Evolutionary conservation across 2,888 invertebrate genomes (phyloP).

Genomic region (Hydrotaea cyrtoneurina): DNA sequence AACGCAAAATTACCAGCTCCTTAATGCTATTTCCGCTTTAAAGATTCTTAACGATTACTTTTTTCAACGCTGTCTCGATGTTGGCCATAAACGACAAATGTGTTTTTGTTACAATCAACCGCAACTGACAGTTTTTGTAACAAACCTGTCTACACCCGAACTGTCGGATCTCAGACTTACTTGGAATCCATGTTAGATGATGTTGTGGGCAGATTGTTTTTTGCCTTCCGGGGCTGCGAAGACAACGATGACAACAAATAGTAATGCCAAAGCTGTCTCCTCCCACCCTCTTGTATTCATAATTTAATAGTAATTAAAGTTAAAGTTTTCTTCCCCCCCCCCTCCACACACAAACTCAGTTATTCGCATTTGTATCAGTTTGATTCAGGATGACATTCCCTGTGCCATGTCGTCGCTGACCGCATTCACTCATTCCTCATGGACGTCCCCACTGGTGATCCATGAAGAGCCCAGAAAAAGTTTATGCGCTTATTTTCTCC

Average conservation of each 20-base stretch:
- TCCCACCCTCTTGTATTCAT: conserved; percentile 43
- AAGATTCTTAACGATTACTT: conserved; percentile 8
- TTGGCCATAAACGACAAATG: conserved; percentile 60
- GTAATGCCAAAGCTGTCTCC: background rate
- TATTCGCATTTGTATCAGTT: conserved; percentile 41
- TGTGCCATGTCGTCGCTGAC: background rate
- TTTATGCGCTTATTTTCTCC: conserved; percentile 11
- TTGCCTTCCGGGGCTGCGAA: conserved; percentile 15
- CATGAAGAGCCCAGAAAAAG: background rate
- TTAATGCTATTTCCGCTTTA: conserved; percentile 58
- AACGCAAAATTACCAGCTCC: conserved; percentile 29
- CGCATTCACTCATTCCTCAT: background rate
- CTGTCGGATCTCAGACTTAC: background rate
- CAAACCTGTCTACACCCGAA: background rate
- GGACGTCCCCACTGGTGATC: background rate
- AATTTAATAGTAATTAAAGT: conserved; percentile 66
- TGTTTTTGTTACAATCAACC: conserved; percentile 47
- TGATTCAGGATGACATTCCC: conserved; percentile 5
- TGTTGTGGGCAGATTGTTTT: conserved; percentile 51
- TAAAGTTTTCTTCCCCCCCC: conserved; percentile 40
- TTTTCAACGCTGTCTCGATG: background rate
- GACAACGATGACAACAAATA: conserved; percentile 16
- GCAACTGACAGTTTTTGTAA: conserved; percentile 12
- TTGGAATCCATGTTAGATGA: conserved; percentile 45
- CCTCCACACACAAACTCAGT: background rate